Conservation (phyloP, 2,797 vertebrate genomes). For the Oophaga sylvatica region DNA sequence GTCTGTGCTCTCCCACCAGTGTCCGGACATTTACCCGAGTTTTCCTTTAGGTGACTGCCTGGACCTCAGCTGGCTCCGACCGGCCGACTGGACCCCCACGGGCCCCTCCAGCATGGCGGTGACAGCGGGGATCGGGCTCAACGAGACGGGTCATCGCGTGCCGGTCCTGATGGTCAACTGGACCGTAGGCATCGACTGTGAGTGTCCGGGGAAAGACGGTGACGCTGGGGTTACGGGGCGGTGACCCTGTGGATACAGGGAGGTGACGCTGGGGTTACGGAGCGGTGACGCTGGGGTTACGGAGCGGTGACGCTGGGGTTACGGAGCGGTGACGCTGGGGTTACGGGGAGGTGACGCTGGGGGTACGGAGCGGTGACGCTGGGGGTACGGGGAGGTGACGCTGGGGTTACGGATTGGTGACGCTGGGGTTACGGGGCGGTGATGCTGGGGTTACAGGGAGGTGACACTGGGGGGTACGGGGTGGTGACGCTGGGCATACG, state of each 20-base stretch:
- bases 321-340: no score
- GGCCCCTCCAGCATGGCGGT: constrained; percentile 69
- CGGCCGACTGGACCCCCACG: constrained; percentile 70
- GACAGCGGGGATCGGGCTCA: constrained; percentile 60
- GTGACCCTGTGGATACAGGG: background rate
- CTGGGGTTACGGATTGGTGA: constrained; percentile 61
- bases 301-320: no score
- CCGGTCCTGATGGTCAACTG: constrained; percentile 73
- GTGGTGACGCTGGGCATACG: background rate
- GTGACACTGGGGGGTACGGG: background rate
- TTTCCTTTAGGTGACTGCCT: constrained; percentile 72
- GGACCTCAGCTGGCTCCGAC: constrained; percentile 70
- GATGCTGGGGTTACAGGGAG: background rate
- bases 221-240: background rate
- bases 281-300: no score
- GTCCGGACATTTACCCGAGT: background rate
- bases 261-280: no score
- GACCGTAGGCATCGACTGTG: constrained; percentile 74
- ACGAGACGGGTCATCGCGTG: constrained; percentile 62
- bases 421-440: no score
- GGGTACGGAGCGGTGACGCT: no score
- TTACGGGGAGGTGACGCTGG: no score
- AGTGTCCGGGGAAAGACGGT: constrained; percentile 28
- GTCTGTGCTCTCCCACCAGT: background rate
- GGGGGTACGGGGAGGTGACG: constrained; percentile 61